Evolutionary conservation across 2,113 vertebrate species (phyloP).

Genomic region (Plestiodon gilberti): DNA sequence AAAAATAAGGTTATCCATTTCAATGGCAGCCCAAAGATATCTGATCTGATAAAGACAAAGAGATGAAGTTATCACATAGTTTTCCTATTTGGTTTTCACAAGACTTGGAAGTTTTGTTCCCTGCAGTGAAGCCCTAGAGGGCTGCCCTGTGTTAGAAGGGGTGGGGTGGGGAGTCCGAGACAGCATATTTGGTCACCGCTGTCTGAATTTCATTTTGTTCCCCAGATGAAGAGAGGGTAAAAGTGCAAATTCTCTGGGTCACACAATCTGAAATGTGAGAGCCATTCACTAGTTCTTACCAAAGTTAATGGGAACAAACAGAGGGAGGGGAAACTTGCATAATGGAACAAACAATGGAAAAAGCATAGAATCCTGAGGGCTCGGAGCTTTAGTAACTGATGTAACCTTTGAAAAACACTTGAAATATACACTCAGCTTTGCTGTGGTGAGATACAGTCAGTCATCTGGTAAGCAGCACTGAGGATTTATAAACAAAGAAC

Average conservation of each 20-base stretch:
- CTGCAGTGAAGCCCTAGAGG: conserved; percentile 56
- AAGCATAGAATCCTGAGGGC: conserved; percentile 60
- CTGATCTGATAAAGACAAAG: conserved; percentile 71
- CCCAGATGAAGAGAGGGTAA: conserved; percentile 75
- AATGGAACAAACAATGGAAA: conserved; percentile 73
- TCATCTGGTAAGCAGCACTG: conserved; percentile 24
- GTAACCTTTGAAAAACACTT: conserved; percentile 63
- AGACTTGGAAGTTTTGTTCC: conserved; percentile 60
- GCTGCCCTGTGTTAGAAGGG: conserved; percentile 36
- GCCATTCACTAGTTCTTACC: conserved; percentile 62
- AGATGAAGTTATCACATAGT: conserved; percentile 69
- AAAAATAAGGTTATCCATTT: conserved; percentile 31
- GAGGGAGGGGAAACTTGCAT: conserved; percentile 65
- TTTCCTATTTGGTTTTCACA: conserved; percentile 56
- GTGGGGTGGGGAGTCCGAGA: conserved; percentile 45
- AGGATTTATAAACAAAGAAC: conserved; percentile 27
- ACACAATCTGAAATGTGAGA: conserved; percentile 76
- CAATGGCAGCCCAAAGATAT: conserved; percentile 58
- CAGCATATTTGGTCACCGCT: conserved; percentile 55
- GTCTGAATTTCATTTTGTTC: conserved; percentile 77
- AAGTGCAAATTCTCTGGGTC: conserved; percentile 74
- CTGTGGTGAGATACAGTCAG: conserved; percentile 57
- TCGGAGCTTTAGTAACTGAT: conserved; percentile 56
- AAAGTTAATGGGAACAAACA: conserved; percentile 74
- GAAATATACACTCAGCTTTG: conserved; percentile 54